Base-by-base conservation (phyloP, 2,113 vertebrate species). In the Cyprinodon tularosa region DNA sequence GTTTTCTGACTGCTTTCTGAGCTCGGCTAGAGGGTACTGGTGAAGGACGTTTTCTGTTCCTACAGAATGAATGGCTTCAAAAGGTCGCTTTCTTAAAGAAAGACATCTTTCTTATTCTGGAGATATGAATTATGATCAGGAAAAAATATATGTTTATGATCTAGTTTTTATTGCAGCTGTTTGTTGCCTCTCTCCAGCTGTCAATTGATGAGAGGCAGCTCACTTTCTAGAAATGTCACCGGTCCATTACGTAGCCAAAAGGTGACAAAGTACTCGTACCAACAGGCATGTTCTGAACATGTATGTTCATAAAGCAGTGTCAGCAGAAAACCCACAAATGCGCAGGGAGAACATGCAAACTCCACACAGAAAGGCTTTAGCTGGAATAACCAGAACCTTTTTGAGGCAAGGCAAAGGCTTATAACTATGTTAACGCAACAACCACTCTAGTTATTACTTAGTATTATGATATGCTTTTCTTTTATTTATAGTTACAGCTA, bases 1-100 rank as follows among this genome's bases (percentile, higher is more conserved):
- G 83, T 83, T 89, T 83, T 86, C 82, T 81, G 81, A 83, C 80
- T 62, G 47, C 80, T 77, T 62, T 72, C 60, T 22, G 81, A 82
- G 76, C 61, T 47, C 13, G 0, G 50, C 62, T 73, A 71, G 76
- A 72, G 17, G 62, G 44, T 74, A 67, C 57, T 66, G 2, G 65
- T 64, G 74, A 80, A 22, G 42, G 69, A 60, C 13, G 68, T 68
- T 80, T 76, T 67, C 40, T 78, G 74, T 47, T 74, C 61, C 84
- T 36, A 71, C 62, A 44, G 53, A 53, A 44, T 5, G 3, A 44
- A 81, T 73, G 22, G 71, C 36, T 20, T 4, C 42, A n/a, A 45
- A 7, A 47, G 66, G 29, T 62, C 17, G 48, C 62, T 50, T 4
- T 13, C 40, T n/a, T 44, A 4, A 62, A 60, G 68, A 17, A 29